Evolutionary conservation across 2,888 invertebrate species (phyloP).

Genomic region (Agriotes lineatus): DNA sequence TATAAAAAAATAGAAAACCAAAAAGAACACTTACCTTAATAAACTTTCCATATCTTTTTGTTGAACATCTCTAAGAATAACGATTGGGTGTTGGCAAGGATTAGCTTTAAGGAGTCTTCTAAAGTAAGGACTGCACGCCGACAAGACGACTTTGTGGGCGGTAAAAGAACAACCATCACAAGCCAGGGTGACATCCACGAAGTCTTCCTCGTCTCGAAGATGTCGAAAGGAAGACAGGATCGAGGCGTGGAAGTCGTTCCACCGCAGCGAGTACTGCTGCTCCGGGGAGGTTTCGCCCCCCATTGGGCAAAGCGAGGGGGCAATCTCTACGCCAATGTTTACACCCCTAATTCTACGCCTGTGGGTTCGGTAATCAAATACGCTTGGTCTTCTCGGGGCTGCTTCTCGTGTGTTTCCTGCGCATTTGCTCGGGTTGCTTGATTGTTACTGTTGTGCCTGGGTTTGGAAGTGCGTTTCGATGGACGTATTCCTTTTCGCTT

Average conservation of each 20-base stretch:
- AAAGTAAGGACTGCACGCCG: slow-evolving; percentile 95
- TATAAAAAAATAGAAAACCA: neutral
- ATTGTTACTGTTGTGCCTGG: neutral
- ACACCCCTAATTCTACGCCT: slow-evolving; percentile 52
- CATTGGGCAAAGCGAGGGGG: slow-evolving; percentile 69
- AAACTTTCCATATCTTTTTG: slow-evolving; percentile 89
- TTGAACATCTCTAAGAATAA: slow-evolving; percentile 87
- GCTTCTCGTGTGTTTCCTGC: slow-evolving; percentile 23
- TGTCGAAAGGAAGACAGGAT: slow-evolving; percentile 91
- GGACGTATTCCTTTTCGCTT: slow-evolving; percentile 7
- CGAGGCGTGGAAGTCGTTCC: slow-evolving; percentile 95
- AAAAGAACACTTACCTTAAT: slow-evolving; percentile 71
- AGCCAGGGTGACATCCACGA: slow-evolving; percentile 93
- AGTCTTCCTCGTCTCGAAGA: slow-evolving; percentile 90
- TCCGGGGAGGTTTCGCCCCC: slow-evolving; percentile 73
- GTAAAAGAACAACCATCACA: slow-evolving; percentile 91
- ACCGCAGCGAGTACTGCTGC: slow-evolving; percentile 93
- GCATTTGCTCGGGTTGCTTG: slow-evolving; percentile 29
- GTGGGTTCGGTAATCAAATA: slow-evolving; percentile 14
- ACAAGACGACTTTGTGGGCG: slow-evolving; percentile 91
- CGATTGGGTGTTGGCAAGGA: slow-evolving; percentile 91
- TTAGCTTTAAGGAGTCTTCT: slow-evolving; percentile 88
- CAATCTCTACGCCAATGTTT: slow-evolving; percentile 67
- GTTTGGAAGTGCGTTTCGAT: neutral
- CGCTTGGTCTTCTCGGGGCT: slow-evolving; percentile 4